Evolutionary conservation across 2,113 vertebrate species (phyloP).

Genomic region (Tamias sibiricus): DNA sequence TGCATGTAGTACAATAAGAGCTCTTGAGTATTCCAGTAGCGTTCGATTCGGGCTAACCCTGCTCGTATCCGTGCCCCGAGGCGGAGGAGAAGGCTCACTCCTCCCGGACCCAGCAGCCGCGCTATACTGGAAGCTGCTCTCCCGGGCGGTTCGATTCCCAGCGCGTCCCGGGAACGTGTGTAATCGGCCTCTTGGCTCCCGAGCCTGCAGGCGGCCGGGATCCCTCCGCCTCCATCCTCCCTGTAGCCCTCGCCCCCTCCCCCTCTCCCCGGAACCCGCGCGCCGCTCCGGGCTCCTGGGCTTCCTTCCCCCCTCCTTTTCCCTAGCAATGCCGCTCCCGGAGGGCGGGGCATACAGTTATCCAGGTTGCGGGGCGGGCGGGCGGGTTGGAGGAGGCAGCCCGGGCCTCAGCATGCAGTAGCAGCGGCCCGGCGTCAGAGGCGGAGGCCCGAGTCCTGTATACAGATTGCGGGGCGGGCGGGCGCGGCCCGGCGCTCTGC

Average conservation of each 20-base stretch:
- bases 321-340: conserved; percentile 75
- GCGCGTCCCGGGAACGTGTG: conserved; percentile 78
- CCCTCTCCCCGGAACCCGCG: conserved; percentile 79
- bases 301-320: conserved; percentile 75
- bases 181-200: conserved; percentile 47
- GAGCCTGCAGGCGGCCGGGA: conserved; percentile 10
- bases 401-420: conserved; percentile 73
- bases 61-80: conserved; percentile 38
- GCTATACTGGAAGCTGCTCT: conserved; percentile 65
- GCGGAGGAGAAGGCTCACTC: conserved; percentile 21
- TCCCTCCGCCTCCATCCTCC: conserved; percentile 64
- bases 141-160: conserved; percentile 71
- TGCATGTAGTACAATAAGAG: conserved; percentile 50
- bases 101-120: conserved; percentile 58
- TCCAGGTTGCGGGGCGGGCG: conserved; percentile 76
- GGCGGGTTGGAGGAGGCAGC: conserved; percentile 58
- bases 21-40: conserved; percentile 51
- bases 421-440: neutral
- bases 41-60: neutral
- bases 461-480: conserved; percentile 74
- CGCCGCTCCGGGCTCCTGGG: conserved; percentile 64
- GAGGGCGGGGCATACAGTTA: conserved; percentile 78
- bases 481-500: conserved; percentile 68
- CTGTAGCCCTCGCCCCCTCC: conserved; percentile 67
- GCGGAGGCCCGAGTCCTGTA: conserved; percentile 24